Evolutionary conservation across 2,797 vertebrate species (phyloP).

Genomic region (Xiphophorus birchmanni): DNA sequence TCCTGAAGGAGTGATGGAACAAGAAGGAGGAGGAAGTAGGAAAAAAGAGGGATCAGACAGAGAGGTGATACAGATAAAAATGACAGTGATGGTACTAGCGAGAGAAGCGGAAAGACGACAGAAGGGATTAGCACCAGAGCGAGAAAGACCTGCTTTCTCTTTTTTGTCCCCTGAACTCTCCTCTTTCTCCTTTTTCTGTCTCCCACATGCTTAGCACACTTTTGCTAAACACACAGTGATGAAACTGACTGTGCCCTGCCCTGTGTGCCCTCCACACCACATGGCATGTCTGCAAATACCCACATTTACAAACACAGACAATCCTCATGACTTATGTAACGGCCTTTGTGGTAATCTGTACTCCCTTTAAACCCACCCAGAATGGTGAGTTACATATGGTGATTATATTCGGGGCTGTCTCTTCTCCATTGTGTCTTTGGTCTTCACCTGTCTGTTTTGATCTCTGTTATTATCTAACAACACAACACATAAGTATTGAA

Average conservation of each 20-base stretch:
- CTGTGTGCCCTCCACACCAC: constrained; percentile 23
- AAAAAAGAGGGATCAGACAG: constrained; percentile 50
- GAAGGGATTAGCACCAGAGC: constrained; percentile 65
- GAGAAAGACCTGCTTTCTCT: constrained; percentile 41
- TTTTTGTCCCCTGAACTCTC: constrained; percentile 16
- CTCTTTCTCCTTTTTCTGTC: constrained; percentile 22
- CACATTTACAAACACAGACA: constrained; percentile 41
- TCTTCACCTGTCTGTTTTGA: constrained; percentile 36
- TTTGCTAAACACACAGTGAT: constrained; percentile 31
- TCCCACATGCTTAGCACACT: constrained; percentile 16
- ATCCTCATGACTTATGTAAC: constrained; percentile 70
- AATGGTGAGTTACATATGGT: constrained; percentile 37
- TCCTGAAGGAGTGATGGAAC: constrained; percentile 31
- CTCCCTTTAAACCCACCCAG: constrained; percentile 40
- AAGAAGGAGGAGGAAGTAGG: constrained; percentile 24
- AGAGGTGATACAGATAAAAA: constrained; percentile 63
- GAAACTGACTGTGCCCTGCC: constrained; percentile 32
- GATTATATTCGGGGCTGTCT: constrained; percentile 40
- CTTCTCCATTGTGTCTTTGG: constrained; percentile 17
- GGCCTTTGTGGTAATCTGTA: constrained; percentile 48
- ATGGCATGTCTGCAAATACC: constrained; percentile 27
- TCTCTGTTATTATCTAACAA: constrained; percentile 28
- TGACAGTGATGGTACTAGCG: constrained; percentile 51
- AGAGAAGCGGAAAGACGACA: constrained; percentile 49
- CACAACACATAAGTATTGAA: constrained; percentile 14